phyloP scores from a whole-genome alignment of 2,113 vertebrate genomes.

The Struthidea cinerea region DNA sequence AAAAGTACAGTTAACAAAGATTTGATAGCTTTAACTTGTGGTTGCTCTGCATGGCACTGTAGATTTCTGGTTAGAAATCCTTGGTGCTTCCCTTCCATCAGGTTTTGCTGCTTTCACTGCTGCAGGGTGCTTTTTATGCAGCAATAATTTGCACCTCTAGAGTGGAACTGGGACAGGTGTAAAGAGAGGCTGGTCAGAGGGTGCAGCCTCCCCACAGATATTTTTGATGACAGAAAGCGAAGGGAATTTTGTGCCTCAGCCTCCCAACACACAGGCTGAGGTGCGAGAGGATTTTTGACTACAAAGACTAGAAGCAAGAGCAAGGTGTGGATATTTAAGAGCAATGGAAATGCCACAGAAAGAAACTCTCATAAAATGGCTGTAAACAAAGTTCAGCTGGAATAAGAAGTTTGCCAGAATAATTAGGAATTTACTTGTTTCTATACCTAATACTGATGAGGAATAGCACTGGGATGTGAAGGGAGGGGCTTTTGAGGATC shows the following conservation, averaged over 20 bases:
- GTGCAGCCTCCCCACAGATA: neutral
- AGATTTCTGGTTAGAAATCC: neutral
- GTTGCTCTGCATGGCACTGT: neutral
- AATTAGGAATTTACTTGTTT: neutral
- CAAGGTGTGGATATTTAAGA: neutral
- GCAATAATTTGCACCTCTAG: neutral
- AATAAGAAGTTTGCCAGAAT: neutral
- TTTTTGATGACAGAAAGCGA: neutral
- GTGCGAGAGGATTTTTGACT: neutral
- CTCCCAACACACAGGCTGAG: neutral
- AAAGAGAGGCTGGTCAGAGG: neutral
- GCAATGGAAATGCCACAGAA: neutral
- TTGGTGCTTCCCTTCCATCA: neutral
- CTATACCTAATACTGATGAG: neutral
- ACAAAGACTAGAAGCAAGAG: neutral
- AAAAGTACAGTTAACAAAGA: neutral
- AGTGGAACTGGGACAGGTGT: neutral
- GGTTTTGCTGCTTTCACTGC: neutral
- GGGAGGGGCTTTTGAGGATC: neutral
- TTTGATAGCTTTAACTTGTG: neutral
- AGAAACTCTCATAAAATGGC: neutral
- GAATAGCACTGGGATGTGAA: neutral
- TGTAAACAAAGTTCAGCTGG: neutral
- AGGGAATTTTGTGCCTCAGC: neutral
- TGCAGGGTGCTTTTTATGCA: neutral